A percentile compares a stretch with the other conserved stretches of the same genome.
phyloP scores from a whole-genome alignment of 2,888 invertebrate species.

The Noctua janthina region DNA sequence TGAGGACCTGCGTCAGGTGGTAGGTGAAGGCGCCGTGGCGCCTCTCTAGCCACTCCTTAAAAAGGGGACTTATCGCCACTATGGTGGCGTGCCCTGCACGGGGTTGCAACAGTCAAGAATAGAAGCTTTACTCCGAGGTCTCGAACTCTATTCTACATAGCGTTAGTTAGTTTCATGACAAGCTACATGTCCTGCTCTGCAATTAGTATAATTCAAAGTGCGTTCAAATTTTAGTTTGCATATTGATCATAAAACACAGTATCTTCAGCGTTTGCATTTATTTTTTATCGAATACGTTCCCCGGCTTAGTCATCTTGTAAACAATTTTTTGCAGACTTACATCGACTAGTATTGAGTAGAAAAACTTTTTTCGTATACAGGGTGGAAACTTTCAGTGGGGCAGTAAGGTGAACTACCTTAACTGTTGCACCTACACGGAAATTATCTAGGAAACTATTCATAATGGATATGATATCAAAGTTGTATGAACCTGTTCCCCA shows the following conservation, averaged over 20 bases:
- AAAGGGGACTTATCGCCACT: too few relatives aligned
- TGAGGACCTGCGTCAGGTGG: too few relatives aligned
- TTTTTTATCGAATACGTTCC: slow-evolving; percentile 5
- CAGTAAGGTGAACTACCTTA: too few relatives aligned
- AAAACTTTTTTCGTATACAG: neutral
- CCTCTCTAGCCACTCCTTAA: too few relatives aligned
- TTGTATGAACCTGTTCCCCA: too few relatives aligned
- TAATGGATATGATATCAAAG: too few relatives aligned
- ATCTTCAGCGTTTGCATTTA: neutral
- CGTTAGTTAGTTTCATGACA: neutral
- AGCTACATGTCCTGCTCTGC: neutral
- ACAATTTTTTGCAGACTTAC: slow-evolving; percentile 4
- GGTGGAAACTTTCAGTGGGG: too few relatives aligned
- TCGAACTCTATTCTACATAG: neutral
- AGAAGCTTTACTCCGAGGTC: neutral
- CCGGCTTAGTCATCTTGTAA: slow-evolving; percentile 22
- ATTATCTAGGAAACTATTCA: too few relatives aligned
- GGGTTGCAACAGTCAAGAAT: neutral
- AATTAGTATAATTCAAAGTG: neutral
- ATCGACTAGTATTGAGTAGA: neutral
- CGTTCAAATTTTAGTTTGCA: neutral
- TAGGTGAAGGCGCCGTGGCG: too few relatives aligned
- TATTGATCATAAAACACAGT: neutral
- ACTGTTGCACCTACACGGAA: too few relatives aligned
- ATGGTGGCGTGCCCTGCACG: too few relatives aligned